Conservation (phyloP, 2,888 invertebrate genomes). For the Nomada fabriciana region DNA sequence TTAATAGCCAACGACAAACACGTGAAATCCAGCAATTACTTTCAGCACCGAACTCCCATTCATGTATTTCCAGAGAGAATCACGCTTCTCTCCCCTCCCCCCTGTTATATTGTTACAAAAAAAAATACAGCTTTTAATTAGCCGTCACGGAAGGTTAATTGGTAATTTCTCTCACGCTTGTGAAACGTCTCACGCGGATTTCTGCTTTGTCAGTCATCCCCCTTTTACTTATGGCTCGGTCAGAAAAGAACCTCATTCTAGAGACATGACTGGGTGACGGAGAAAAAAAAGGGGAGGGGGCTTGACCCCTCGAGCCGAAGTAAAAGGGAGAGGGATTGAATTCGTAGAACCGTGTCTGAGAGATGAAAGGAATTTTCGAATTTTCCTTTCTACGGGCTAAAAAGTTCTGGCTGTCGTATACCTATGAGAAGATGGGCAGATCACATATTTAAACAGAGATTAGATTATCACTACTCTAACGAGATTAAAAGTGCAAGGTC, state of each 20-base stretch:
- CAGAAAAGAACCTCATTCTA: conserved; percentile 33
- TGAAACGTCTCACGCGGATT: conserved; percentile 59
- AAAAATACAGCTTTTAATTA: conserved; percentile 44
- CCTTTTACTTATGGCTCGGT: conserved; percentile 26
- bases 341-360: conserved; percentile 2
- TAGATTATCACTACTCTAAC: conserved; percentile 43
- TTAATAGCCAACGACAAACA: background rate
- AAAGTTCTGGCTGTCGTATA: background rate
- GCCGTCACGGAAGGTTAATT: conserved; percentile 51
- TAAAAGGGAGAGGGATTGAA: background rate
- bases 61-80: conserved; percentile 10
- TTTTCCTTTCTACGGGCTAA: no score
- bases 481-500: conserved; percentile 18
- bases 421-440: conserved; percentile 29
- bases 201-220: conserved; percentile 60
- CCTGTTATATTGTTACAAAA: conserved; percentile 16
- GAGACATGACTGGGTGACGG: conserved; percentile 37
- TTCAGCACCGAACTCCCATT: background rate
- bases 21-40: background rate
- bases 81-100: background rate
- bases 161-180: conserved; percentile 61
- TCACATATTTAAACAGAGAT: conserved; percentile 36
- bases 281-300: background rate
- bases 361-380: background rate
- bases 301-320: background rate